Conservation (phyloP, 1,140 invertebrate species). For the Tetramorium alpestre region DNA sequence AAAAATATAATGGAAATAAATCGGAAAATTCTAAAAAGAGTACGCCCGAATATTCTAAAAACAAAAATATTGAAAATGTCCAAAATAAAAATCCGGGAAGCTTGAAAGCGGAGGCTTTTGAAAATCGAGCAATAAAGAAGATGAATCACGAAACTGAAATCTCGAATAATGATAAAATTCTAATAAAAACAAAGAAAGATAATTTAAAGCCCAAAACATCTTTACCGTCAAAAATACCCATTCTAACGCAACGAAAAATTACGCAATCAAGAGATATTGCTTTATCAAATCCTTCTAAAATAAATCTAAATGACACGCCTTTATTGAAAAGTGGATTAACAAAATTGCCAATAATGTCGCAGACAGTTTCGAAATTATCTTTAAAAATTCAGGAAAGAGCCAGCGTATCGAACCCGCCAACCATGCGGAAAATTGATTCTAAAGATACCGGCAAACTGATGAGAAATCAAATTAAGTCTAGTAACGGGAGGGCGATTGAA, state of each 20-base stretch:
- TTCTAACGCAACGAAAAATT: constrained; percentile 20
- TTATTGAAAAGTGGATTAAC: background rate
- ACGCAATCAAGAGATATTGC: background rate
- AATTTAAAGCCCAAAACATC: constrained; percentile 1
- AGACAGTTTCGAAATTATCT: constrained; percentile 17
- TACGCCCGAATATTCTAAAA: background rate
- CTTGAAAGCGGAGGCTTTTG: background rate
- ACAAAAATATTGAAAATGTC: background rate
- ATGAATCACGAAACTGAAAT: constrained; percentile 5
- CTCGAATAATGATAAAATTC: background rate
- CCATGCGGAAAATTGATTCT: background rate
- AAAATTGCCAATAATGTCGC: constrained; percentile 32
- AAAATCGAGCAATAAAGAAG: background rate
- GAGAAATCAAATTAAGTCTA: constrained; percentile 15
- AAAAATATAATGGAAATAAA: constrained; percentile 5
- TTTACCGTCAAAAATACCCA: constrained; percentile 48
- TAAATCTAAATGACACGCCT: background rate
- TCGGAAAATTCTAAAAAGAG: background rate
- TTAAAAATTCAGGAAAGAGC: background rate
- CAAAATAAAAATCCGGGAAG: background rate
- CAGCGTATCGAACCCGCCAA: background rate
- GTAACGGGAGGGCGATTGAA: background rate
- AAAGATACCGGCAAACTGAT: background rate
- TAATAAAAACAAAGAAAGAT: background rate
- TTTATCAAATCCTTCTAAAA: background rate